Conservation (phyloP, 1,140 invertebrate species). For the Calosoma granatense region DNA sequence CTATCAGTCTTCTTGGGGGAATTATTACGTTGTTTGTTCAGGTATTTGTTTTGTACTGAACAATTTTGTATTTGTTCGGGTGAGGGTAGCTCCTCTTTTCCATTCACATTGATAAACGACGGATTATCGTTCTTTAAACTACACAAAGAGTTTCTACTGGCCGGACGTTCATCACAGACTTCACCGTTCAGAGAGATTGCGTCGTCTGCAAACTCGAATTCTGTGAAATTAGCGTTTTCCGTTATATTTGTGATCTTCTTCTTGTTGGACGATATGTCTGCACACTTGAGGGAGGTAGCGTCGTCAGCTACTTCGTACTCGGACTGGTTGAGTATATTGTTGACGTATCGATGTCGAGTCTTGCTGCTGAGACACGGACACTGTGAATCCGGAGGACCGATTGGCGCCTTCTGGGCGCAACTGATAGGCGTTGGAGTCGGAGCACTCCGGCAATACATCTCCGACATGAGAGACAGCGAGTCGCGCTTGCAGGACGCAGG, state of each 20-base stretch:
- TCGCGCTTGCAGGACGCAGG: conserved; percentile 27
- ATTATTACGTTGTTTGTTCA: background rate
- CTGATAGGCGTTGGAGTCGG: conserved; percentile 20
- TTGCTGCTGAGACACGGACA: conserved; percentile 21
- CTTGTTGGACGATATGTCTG: conserved; percentile 16
- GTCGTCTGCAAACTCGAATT: conserved; percentile 49
- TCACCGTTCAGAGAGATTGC: conserved; percentile 39
- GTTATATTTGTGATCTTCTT: conserved; percentile 22
- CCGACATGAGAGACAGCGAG: conserved; percentile 27
- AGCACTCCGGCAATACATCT: conserved; percentile 25
- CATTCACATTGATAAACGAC: conserved; percentile 45
- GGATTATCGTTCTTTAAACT: conserved; percentile 27
- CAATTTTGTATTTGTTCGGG: conserved; percentile 28
- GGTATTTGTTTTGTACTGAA: background rate
- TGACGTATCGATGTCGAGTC: conserved; percentile 11
- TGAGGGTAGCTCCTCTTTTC: conserved; percentile 56
- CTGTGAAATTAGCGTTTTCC: conserved; percentile 24
- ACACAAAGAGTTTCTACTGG: conserved; percentile 5
- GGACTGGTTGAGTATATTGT: conserved; percentile 27
- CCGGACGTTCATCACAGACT: conserved; percentile 15
- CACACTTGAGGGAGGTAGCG: background rate
- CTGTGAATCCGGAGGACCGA: conserved; percentile 28
- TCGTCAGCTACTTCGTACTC: conserved; percentile 26
- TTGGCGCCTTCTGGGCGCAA: conserved; percentile 27
- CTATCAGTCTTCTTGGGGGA: conserved; percentile 15